A percentile compares a stretch with the other conserved stretches of the same genome.
These are phyloP conservation scores for Sandelia bainsii DNA, from an alignment of 2,797 vertebrate species.

Conservation along the genomic window DNA sequence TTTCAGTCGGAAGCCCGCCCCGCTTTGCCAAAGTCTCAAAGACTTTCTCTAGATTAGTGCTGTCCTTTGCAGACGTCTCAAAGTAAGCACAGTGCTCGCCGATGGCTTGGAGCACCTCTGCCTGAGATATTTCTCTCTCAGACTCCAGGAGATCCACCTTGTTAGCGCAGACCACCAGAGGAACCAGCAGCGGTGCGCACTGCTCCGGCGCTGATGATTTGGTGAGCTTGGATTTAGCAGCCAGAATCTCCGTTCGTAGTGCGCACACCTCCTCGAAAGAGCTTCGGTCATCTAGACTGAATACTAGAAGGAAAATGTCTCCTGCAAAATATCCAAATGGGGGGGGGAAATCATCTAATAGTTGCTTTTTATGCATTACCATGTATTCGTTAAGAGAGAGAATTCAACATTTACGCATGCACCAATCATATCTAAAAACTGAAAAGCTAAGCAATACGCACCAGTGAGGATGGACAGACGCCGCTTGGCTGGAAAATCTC, in stretches of 20 bases:
- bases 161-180: conserved; percentile 84
- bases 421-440: not conserved
- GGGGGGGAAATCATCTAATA: not conserved
- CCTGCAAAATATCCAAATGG: conserved; percentile 67
- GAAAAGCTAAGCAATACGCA: conserved; percentile 51
- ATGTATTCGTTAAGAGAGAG: not conserved
- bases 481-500: conserved; percentile 84
- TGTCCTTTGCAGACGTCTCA: conserved; percentile 86
- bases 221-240: conserved; percentile 81
- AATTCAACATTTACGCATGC: conserved; percentile 13
- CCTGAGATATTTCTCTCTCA: conserved; percentile 60
- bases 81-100: conserved; percentile 80
- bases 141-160: conserved; percentile 78
- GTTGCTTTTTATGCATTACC: not conserved
- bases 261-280: conserved; percentile 83
- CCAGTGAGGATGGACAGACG: conserved; percentile 87
- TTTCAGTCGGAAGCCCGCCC: conserved; percentile 84
- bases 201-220: conserved; percentile 54
- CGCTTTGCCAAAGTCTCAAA: conserved; percentile 82
- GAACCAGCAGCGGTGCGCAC: conserved; percentile 59
- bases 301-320: conserved; percentile 85
- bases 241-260: conserved; percentile 79
- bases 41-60: conserved; percentile 80
- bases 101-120: conserved; percentile 74
- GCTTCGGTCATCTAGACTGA: conserved; percentile 83